Conservation (phyloP, 2,888 invertebrate species). For the Pollenia amentaria region DNA sequence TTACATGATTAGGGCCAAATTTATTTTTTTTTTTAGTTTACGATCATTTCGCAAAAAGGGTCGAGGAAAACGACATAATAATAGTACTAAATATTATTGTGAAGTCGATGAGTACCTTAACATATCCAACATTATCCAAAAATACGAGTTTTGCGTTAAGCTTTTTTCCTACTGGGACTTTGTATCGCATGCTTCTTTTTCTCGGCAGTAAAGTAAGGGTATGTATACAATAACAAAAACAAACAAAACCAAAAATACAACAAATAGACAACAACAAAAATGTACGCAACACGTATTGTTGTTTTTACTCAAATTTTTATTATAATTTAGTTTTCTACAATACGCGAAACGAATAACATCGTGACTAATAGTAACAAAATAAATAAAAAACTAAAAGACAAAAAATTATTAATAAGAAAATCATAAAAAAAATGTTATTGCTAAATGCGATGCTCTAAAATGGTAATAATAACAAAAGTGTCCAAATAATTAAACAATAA, state of each 20-base stretch:
- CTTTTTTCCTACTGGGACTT: slow-evolving; percentile 38
- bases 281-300: slow-evolving; percentile 70
- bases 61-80: no score
- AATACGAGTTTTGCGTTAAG: no score
- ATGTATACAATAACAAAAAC: slow-evolving; percentile 41
- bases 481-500: slow-evolving; percentile 31
- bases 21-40: no score
- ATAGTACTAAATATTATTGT: no score
- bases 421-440: slow-evolving; percentile 16
- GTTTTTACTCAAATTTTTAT: slow-evolving; percentile 70
- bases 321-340: slow-evolving; percentile 77
- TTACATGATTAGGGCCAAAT: no score
- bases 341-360: slow-evolving; percentile 77
- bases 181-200: slow-evolving; percentile 25
- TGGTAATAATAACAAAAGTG: slow-evolving; percentile 34
- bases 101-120: no score
- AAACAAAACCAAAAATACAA: slow-evolving; percentile 38
- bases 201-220: slow-evolving; percentile 45
- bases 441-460: slow-evolving; percentile 36
- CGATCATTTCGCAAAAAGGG: no score
- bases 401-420: slow-evolving; percentile 31
- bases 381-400: background rate
- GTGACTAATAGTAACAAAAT: slow-evolving; percentile 40
- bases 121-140: no score
- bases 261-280: slow-evolving; percentile 32